Percentiles rank a stretch among this genome's conserved stretches.
Evolutionary conservation across 92 coral and sea anemone genomes (phyloP).

Genomic region (Bergia puertoricense): DNA sequence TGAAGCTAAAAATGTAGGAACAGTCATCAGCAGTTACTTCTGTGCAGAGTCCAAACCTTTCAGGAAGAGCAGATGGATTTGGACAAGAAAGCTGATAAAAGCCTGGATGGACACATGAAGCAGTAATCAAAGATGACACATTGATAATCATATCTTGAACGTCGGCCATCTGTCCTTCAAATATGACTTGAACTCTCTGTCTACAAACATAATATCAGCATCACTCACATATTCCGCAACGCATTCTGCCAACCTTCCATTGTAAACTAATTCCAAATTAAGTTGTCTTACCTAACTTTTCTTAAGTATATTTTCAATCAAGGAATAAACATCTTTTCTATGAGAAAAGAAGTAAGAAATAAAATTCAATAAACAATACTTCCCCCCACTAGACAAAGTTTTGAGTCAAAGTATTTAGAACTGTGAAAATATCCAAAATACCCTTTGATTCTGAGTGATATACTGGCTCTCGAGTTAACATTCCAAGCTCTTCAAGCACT

Average conservation of each 20-base stretch:
- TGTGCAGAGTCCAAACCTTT: neutral
- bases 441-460: too few species aligned
- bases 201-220: neutral
- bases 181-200: too few species aligned
- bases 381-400: too few species aligned
- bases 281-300: neutral
- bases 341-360: too few species aligned
- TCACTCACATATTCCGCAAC: neutral
- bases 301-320: neutral
- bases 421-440: too few species aligned
- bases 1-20: conserved; percentile 13
- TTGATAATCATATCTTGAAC: neutral
- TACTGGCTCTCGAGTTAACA: too few species aligned
- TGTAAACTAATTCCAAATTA: neutral
- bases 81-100: neutral
- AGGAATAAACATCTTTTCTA: neutral
- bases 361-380: too few species aligned
- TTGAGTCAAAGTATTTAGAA: too few species aligned
- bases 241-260: neutral
- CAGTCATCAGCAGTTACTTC: conserved; percentile 18
- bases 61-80: neutral
- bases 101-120: neutral
- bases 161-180: too few species aligned
- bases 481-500: too few species aligned
- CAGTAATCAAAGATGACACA: neutral